These are phyloP conservation scores for Pempheris klunzingeri DNA, from an alignment of 2,797 vertebrate genomes.

Conservation along the genomic window DNA sequence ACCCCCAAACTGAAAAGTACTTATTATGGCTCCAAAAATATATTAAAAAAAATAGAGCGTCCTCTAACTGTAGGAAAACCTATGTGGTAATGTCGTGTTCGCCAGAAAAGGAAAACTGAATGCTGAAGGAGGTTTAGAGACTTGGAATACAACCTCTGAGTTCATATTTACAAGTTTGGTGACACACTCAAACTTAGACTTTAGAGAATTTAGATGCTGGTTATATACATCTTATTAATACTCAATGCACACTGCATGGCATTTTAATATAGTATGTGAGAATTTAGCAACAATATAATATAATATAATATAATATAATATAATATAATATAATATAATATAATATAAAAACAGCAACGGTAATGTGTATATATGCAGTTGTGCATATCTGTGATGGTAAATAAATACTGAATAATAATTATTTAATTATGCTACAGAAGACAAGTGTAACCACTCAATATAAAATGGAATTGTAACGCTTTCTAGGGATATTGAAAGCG, in stretches of 20 bases:
- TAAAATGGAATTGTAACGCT: slow-evolving; percentile 38
- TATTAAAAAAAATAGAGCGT: slow-evolving; percentile 29
- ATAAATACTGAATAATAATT: slow-evolving; percentile 51
- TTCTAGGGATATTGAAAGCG: slow-evolving; percentile 51
- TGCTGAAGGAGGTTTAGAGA: slow-evolving; percentile 30
- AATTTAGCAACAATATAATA: neutral
- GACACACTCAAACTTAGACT: slow-evolving; percentile 32
- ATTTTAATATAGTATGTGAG: neutral
- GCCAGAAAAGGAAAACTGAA: slow-evolving; percentile 28
- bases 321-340: slow-evolving; percentile 53
- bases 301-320: slow-evolving; percentile 45
- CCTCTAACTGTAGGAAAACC: slow-evolving; percentile 29
- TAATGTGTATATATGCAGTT: slow-evolving; percentile 11
- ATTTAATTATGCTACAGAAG: slow-evolving; percentile 26
- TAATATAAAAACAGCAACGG: slow-evolving; percentile 36
- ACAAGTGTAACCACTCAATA: slow-evolving; percentile 24
- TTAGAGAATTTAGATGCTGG: slow-evolving; percentile 33
- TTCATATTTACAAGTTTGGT: slow-evolving; percentile 83
- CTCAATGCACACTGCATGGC: neutral
- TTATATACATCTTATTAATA: slow-evolving; percentile 10
- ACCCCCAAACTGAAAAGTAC: slow-evolving; percentile 34
- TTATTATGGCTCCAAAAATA: slow-evolving; percentile 53
- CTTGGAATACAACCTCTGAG: slow-evolving; percentile 68
- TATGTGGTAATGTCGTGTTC: slow-evolving; percentile 28
- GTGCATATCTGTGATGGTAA: neutral